A percentile compares a stretch with the other conserved stretches of the same genome.
phyloP scores from a whole-genome alignment of 2,888 invertebrate species.

The Lordiphosa fenestrarum region DNA sequence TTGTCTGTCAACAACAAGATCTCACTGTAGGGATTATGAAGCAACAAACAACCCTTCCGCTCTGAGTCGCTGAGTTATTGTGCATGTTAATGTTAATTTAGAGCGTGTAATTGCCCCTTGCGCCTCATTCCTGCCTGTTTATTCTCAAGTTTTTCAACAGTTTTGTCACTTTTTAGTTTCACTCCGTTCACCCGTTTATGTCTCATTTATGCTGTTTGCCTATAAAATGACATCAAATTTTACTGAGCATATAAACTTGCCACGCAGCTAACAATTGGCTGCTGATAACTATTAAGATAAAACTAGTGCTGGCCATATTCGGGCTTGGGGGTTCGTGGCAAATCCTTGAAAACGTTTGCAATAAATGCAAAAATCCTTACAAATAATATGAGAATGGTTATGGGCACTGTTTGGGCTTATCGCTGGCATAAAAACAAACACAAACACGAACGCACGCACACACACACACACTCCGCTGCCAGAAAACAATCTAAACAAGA shows the following conservation, averaged over 20 bases:
- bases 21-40: conserved; percentile 3
- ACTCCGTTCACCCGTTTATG: conserved; percentile 36
- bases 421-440: conserved; percentile 62
- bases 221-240: conserved; percentile 47
- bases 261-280: conserved; percentile 49
- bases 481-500: conserved; percentile 66
- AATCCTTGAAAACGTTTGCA: conserved; percentile 68
- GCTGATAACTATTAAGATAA: conserved; percentile 61
- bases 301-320: conserved; percentile 52
- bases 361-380: conserved; percentile 75
- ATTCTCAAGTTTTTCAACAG: conserved; percentile 43
- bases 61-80: conserved; percentile 43
- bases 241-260: conserved; percentile 55
- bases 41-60: conserved; percentile 24
- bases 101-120: conserved; percentile 45
- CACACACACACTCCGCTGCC: conserved; percentile 32
- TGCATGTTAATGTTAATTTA: conserved; percentile 50
- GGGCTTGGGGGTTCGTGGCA: conserved; percentile 34
- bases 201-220: conserved; percentile 59
- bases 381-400: conserved; percentile 73
- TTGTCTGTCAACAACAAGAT: conserved; percentile 30
- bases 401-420: conserved; percentile 68
- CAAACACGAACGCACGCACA: conserved; percentile 26
- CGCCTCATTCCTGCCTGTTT: conserved; percentile 40
- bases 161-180: conserved; percentile 37